Conservation (phyloP, 1,140 invertebrate genomes). For the Sminthurides bifidus region DNA sequence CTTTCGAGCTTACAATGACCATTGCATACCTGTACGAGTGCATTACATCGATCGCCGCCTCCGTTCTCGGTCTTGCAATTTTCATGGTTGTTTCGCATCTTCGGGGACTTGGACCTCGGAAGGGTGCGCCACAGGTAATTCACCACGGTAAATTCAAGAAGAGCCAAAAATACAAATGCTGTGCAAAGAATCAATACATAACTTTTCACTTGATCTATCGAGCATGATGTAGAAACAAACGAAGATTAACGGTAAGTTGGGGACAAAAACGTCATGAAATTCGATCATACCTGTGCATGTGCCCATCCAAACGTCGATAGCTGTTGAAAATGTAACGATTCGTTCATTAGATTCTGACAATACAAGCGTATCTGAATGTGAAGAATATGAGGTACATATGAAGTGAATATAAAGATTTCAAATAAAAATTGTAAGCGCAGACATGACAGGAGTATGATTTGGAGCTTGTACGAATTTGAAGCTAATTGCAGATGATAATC, state of each 20-base stretch:
- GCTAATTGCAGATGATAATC: no score
- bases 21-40: conserved; percentile 17
- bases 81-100: background rate
- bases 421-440: no score
- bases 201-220: no score
- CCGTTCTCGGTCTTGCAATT: conserved; percentile 7
- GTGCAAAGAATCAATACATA: conserved; percentile 3
- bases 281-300: conserved; percentile 22
- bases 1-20: background rate
- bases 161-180: conserved; percentile 31
- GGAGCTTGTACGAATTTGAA: no score
- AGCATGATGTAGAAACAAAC: no score
- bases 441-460: no score
- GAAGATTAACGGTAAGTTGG: background rate
- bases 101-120: conserved; percentile 1
- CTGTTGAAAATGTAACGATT: no score
- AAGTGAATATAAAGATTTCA: no score
- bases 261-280: background rate
- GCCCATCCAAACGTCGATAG: conserved; percentile 29
- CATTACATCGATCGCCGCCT: conserved; percentile 17
- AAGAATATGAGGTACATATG: no score
- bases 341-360: no score
- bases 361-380: no score
- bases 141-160: conserved; percentile 30
- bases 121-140: conserved; percentile 30